Conservation (phyloP, 1,140 invertebrate species). For the Cheumatopsyche charites region DNA sequence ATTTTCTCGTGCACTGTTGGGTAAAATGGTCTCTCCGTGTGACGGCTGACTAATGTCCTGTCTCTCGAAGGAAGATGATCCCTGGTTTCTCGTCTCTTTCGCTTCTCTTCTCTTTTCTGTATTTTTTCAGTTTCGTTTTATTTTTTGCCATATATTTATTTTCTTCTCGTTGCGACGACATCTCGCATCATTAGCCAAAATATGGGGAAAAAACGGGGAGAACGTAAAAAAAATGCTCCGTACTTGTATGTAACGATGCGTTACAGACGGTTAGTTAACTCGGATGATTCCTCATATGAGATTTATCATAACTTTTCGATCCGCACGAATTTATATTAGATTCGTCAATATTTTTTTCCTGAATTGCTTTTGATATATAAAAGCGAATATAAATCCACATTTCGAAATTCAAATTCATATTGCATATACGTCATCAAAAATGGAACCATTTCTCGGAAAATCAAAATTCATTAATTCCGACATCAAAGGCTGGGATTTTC, state of each 20-base stretch:
- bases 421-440: not conserved
- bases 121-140: conserved; percentile 20
- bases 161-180: conserved; percentile 6
- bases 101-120: not conserved
- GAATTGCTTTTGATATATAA: no score
- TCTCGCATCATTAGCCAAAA: conserved; percentile 40
- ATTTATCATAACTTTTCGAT: conserved; percentile 8
- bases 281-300: not conserved
- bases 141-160: conserved; percentile 2
- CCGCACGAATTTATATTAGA: not conserved
- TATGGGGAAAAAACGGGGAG: conserved; percentile 16
- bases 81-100: conserved; percentile 4
- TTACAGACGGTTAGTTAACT: conserved; percentile 35
- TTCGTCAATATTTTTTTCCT: not conserved
- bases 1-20: conserved; percentile 1
- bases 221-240: conserved; percentile 19
- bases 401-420: no score
- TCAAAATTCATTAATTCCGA: no score
- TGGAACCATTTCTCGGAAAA: no score
- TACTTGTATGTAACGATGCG: conserved; percentile 24
- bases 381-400: no score
- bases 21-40: conserved; percentile 29
- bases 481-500: no score
- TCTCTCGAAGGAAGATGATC: conserved; percentile 32
- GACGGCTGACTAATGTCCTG: conserved; percentile 34